These are phyloP conservation scores for Drosophila tani DNA, from an alignment of 1,140 invertebrate species.

Conservation along the genomic window DNA sequence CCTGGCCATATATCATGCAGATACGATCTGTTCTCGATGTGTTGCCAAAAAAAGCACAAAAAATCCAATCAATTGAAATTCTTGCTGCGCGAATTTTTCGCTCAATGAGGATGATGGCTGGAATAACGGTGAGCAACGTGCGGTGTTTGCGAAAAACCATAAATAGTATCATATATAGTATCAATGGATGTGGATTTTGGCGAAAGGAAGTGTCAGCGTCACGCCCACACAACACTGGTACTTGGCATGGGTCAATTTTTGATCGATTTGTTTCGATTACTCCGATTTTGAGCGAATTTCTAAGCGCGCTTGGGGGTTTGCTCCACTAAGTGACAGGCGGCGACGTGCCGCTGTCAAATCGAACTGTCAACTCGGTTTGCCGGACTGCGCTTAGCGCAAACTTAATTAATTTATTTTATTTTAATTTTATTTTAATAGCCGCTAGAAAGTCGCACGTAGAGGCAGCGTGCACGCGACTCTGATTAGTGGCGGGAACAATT, in stretches of 20 bases:
- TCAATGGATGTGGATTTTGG: constrained; percentile 18
- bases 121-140: constrained; percentile 77
- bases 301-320: constrained; percentile 48
- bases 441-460: constrained; percentile 79
- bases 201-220: constrained; percentile 15
- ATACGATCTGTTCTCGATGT: constrained; percentile 74
- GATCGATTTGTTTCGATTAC: constrained; percentile 7
- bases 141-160: constrained; percentile 49
- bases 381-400: constrained; percentile 46
- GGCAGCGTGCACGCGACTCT: constrained; percentile 59
- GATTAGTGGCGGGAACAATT: constrained; percentile 36
- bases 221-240: constrained; percentile 8
- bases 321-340: constrained; percentile 69
- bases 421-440: constrained; percentile 67
- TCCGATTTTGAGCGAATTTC: constrained; percentile 38
- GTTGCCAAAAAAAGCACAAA: constrained; percentile 31
- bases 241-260: constrained; percentile 25
- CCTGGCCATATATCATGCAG: constrained; percentile 66
- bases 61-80: constrained; percentile 70
- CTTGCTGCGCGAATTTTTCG: constrained; percentile 47
- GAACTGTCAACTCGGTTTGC: constrained; percentile 41
- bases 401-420: constrained; percentile 70
- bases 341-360: constrained; percentile 64
- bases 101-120: constrained; percentile 46
- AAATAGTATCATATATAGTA: constrained; percentile 37